Evolutionary conservation across 2,113 vertebrate genomes (phyloP).

Genomic region (Tetraodon nigroviridis): DNA sequence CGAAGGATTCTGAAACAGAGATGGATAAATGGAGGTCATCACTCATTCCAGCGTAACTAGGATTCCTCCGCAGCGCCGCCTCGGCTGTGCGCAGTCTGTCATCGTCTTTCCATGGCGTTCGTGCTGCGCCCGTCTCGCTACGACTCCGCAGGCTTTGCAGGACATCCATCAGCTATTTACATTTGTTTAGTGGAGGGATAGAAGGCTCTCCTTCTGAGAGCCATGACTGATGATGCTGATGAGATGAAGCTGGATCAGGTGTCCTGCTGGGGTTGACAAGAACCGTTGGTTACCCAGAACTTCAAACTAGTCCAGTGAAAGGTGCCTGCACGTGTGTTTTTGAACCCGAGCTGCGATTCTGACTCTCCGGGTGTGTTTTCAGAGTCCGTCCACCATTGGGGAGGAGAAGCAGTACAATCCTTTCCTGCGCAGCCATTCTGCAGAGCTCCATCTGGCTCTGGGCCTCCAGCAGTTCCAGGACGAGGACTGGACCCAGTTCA

Average conservation of each 20-base stretch:
- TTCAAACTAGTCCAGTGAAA: conserved; percentile 1
- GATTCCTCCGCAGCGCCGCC: too few species aligned
- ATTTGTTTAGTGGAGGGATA: too few species aligned
- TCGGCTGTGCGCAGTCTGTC: too few species aligned
- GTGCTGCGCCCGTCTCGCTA: too few species aligned
- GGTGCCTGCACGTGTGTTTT: background rate
- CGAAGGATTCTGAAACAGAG: background rate
- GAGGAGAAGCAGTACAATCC: conserved; percentile 95
- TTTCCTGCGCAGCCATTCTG: conserved; percentile 85
- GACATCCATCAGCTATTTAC: too few species aligned
- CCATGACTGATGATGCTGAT: background rate
- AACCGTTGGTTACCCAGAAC: background rate
- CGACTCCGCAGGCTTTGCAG: too few species aligned
- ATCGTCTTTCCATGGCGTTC: too few species aligned
- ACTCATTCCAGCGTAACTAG: too few species aligned
- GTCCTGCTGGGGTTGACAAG: background rate
- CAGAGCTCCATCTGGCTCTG: conserved; percentile 81
- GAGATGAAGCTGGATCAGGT: background rate
- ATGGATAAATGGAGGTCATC: background rate
- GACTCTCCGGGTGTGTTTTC: conserved; percentile 8
- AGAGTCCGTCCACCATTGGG: conserved; percentile 91
- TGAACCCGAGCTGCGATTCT: background rate
- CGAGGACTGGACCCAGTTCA: conserved; percentile 77
- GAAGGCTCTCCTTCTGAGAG: too few species aligned
- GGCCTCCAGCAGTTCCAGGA: conserved; percentile 73